These are phyloP conservation scores for Meiosimyza platycephala DNA, from an alignment of 2,888 invertebrate species.

Conservation along the genomic window DNA sequence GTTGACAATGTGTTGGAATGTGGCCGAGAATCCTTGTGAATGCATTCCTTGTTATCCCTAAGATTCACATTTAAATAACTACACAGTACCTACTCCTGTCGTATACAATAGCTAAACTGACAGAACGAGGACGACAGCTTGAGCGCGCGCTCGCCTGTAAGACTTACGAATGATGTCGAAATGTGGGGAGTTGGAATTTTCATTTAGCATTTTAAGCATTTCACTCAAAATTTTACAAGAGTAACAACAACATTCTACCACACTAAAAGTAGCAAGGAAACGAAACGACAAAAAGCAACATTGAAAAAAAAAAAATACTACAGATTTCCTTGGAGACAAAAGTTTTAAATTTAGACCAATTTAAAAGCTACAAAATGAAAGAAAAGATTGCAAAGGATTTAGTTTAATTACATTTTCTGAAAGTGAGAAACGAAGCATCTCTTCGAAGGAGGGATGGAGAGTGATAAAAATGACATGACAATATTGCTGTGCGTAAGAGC, in stretches of 20 bases:
- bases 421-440: neutral
- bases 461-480: neutral
- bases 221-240: constrained; percentile 9
- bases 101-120: neutral
- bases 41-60: constrained; percentile 3
- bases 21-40: neutral
- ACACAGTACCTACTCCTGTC: neutral
- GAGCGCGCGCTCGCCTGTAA: neutral
- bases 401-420: constrained; percentile 6
- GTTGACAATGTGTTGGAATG: constrained; percentile 28
- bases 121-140: neutral
- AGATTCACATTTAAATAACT: constrained; percentile 37
- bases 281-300: too few relatives aligned
- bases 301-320: neutral
- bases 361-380: constrained; percentile 5
- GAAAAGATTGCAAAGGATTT: neutral
- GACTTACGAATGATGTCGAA: neutral
- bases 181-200: neutral
- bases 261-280: too few relatives aligned
- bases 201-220: constrained; percentile 22
- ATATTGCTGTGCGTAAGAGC: neutral
- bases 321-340: neutral
- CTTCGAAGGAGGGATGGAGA: neutral
- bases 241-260: neutral
- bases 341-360: constrained; percentile 17